These are phyloP conservation scores for Coremacera marginata DNA, from an alignment of 2,888 invertebrate species.

Conservation along the genomic window DNA sequence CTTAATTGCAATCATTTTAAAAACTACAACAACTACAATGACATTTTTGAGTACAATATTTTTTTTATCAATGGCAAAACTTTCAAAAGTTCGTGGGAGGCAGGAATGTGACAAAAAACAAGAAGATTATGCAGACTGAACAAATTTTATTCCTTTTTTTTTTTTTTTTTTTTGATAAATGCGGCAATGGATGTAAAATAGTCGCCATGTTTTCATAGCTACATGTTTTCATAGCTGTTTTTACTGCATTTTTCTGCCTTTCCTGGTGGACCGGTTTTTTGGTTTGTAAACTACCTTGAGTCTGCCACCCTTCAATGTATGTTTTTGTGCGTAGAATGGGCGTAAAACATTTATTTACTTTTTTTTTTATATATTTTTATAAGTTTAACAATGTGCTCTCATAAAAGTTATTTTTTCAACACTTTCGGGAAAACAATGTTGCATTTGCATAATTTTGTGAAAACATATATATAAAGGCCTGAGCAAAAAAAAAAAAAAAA, in stretches of 20 bases:
- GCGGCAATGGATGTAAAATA: background rate
- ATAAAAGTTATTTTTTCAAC: conserved; percentile 5
- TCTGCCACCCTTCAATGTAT: background rate
- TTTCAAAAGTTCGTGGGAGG: background rate
- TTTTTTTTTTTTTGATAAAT: background rate
- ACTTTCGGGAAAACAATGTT: conserved; percentile 25
- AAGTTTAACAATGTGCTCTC: background rate
- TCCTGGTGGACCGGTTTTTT: no score
- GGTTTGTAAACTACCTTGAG: background rate
- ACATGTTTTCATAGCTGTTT: background rate
- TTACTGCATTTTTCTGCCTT: background rate
- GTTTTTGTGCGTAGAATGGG: background rate
- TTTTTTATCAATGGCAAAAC: background rate
- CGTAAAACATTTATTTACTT: background rate
- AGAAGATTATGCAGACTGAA: no score
- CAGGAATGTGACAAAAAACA: no score
- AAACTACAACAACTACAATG: no score
- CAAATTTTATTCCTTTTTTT: background rate
- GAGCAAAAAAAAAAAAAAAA: background rate
- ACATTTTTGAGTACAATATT: no score
- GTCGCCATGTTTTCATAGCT: conserved; percentile 10
- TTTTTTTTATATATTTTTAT: background rate
- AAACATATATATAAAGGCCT: background rate
- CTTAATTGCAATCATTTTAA: no score
- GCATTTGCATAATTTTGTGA: conserved; percentile 27